Evolutionary conservation across 2,888 invertebrate species (phyloP).

Genomic region (Kuschelorhynchus macadamiae): DNA sequence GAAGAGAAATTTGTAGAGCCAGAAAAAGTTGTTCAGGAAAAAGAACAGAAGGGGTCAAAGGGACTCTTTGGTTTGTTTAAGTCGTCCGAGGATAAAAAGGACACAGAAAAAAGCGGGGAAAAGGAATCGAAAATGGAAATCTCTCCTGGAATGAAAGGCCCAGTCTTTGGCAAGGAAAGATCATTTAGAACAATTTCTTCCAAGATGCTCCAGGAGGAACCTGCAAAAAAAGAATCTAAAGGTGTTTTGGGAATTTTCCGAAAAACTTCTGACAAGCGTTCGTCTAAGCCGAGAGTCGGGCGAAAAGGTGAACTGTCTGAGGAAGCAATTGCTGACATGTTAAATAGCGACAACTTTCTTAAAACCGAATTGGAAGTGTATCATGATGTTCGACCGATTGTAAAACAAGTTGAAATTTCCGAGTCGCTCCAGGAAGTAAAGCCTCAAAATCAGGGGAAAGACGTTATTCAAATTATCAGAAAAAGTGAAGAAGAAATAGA

Average conservation of each 20-base stretch:
- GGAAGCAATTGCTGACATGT: constrained; percentile 43
- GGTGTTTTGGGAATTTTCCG: no score
- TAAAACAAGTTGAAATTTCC: constrained; percentile 47
- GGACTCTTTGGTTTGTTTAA: constrained; percentile 6
- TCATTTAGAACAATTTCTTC: no score
- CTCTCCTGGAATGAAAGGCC: no score
- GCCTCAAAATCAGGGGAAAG: no score
- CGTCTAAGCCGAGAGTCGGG: constrained; percentile 36
- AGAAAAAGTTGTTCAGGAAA: background rate
- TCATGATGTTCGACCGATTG: constrained; percentile 49
- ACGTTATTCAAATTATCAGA: no score
- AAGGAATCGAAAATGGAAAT: no score
- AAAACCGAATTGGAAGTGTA: constrained; percentile 51
- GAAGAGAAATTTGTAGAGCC: background rate
- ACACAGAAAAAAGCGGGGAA: constrained; percentile 22
- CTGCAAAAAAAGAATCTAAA: no score
- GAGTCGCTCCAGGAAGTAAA: background rate
- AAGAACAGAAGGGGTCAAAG: background rate
- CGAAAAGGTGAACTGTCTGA: constrained; percentile 39
- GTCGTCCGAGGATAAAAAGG: constrained; percentile 17
- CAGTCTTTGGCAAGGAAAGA: no score
- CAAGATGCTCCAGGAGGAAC: no score
- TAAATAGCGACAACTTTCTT: constrained; percentile 54
- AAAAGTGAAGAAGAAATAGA: no score
- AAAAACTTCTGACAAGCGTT: no score